Base-by-base conservation (phyloP, 2,888 invertebrate species). In the Cantharis lateralis region DNA sequence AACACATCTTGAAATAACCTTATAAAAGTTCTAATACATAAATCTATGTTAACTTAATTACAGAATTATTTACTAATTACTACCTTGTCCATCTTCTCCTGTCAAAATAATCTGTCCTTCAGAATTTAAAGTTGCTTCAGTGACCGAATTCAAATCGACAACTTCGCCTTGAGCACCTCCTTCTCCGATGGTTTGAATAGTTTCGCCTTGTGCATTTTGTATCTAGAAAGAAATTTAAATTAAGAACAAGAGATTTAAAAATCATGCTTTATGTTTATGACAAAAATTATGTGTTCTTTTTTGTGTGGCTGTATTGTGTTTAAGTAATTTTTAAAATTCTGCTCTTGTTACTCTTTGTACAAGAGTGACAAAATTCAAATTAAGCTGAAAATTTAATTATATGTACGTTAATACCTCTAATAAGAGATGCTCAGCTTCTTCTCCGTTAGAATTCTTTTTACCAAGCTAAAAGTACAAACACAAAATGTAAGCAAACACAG, bases 101-200 rank as follows among this genome's bases (percentile, higher is more conserved):
- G 98, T 97, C 84, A 98, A 93, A 85, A 98, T 97, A 86, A 98
- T 94, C 90, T 98, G 98, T 10, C 98, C 98, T 88, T 97, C 97
- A 87, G 95, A 96, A 86, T 94, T 95, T 83, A 97, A 91, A 76
- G 96, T 94, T 80, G 97, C 96, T 89, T 97, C 96, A n/a, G 96
- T 95, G 32, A 96, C 93, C 15, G 94, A 93, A 88, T 95, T 95
- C 84, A 98, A 91, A 88, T 98, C 97, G 62, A 97, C 95, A 62
- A 95, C 93, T 85, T 96, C 95, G 68, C 94, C 92, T 84, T 93
- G 93, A 16, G 92, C 91, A 83, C 94, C 93, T n/a, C 93, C 93
- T 87, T 95, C 95, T 18, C 93, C 91, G 84, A 96, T 90, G 74
- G 94, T 91, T 89, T 95, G 94, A 81, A 95, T 93, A 80, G 92